phyloP scores from a whole-genome alignment of 2,113 vertebrate species.

The Lepus timidus region DNA sequence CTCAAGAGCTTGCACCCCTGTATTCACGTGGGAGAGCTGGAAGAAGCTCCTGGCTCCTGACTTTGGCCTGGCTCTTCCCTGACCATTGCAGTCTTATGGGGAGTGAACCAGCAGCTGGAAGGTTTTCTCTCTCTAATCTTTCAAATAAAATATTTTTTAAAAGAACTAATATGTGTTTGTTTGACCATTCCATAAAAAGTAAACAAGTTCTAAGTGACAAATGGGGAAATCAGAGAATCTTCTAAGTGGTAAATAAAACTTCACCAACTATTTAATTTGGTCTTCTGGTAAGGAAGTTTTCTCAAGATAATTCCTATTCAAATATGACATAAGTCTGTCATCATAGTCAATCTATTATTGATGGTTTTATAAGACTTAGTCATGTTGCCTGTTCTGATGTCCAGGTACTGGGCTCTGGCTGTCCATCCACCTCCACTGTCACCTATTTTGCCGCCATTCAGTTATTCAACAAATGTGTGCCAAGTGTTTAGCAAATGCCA shows the following conservation, averaged over 20 bases:
- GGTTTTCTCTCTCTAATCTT: no score
- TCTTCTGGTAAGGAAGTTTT: slow-evolving; percentile 29
- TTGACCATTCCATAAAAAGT: neutral
- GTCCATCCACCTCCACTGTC: neutral
- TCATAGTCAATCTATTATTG: neutral
- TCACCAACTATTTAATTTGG: neutral
- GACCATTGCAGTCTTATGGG: no score
- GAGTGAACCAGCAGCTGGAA: no score
- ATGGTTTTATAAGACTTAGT: neutral
- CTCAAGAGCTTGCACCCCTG: no score
- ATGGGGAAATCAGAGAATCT: neutral
- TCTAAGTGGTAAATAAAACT: neutral
- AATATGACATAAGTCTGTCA: neutral
- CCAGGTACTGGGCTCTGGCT: neutral
- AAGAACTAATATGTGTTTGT: neutral
- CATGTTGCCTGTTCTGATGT: neutral
- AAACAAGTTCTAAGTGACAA: slow-evolving; percentile 19
- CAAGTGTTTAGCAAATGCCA: neutral
- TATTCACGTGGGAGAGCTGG: no score
- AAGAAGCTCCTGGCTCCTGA: no score
- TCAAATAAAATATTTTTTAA: no score
- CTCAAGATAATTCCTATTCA: slow-evolving; percentile 32
- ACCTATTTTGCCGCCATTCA: neutral
- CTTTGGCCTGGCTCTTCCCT: no score
- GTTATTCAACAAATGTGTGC: neutral